Evolutionary conservation across 2,113 vertebrate species (phyloP).

Genomic region (Sinosuthora webbiana): DNA sequence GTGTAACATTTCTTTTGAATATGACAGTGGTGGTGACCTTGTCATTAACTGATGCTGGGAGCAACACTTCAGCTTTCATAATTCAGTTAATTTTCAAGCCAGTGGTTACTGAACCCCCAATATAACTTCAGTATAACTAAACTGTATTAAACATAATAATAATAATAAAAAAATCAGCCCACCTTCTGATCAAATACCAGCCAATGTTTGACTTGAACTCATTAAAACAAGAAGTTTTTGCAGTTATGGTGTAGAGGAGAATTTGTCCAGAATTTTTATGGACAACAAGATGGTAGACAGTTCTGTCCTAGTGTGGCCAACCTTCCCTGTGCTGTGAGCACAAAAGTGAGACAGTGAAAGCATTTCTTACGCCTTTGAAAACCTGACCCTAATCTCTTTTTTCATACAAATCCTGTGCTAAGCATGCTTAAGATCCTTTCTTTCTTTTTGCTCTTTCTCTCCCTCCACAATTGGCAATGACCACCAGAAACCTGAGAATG

Average conservation of each 20-base stretch:
- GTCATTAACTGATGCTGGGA: conserved; percentile 80
- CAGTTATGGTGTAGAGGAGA: neutral
- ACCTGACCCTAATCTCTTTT: neutral
- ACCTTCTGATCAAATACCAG: neutral
- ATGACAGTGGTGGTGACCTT: conserved; percentile 80
- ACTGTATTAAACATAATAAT: neutral
- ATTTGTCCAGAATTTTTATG: neutral
- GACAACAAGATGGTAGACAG: neutral
- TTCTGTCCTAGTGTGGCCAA: neutral
- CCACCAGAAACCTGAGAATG: conserved; percentile 15
- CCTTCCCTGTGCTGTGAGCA: accelerated
- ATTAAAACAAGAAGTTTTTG: neutral
- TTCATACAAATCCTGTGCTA: neutral
- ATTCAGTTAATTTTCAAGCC: conserved; percentile 82
- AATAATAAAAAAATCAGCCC: neutral
- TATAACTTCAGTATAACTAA: conserved; percentile 73
- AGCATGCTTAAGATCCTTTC: neutral
- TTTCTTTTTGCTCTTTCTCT: neutral
- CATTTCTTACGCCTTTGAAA: neutral
- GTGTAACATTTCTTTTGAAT: conserved; percentile 83
- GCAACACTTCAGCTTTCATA: conserved; percentile 77
- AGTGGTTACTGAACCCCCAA: conserved; percentile 67
- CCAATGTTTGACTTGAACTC: neutral
- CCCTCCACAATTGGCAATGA: neutral
- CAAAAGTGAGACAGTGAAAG: neutral